Percentiles rank a stretch among this genome's conserved stretches.
Conservation (phyloP, 2,797 vertebrate species). For the Phaenicophaeus curvirostris region DNA sequence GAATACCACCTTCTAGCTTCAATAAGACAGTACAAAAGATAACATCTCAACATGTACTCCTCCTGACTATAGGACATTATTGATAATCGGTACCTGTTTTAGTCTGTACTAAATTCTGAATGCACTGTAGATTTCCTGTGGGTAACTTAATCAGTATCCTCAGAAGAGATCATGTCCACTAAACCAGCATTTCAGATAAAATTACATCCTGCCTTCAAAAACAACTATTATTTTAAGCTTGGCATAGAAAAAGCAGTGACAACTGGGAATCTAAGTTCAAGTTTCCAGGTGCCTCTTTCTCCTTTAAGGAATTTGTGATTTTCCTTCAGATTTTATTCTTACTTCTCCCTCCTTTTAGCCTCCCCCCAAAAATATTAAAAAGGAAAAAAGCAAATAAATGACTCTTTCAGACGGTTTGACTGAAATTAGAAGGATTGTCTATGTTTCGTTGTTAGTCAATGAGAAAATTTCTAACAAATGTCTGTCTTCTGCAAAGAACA, state of each 20-base stretch:
- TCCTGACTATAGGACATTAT: background rate
- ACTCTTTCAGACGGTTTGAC: background rate
- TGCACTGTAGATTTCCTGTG: background rate
- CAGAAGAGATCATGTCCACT: background rate
- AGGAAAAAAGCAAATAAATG: background rate
- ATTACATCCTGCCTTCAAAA: background rate
- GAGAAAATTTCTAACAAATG: slow-evolving; percentile 39
- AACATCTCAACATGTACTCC: background rate
- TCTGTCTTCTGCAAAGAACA: background rate
- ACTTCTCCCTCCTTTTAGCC: no score
- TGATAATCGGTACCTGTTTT: background rate
- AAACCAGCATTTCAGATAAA: background rate
- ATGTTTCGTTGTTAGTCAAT: background rate
- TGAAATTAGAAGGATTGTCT: background rate
- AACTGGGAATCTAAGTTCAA: background rate
- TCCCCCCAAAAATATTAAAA: background rate
- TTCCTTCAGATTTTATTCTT: background rate
- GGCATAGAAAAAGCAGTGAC: background rate
- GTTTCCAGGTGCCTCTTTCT: background rate
- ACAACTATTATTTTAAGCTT: background rate
- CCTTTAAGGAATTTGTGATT: background rate
- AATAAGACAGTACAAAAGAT: background rate
- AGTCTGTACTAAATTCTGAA: background rate
- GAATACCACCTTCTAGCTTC: background rate
- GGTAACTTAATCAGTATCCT: background rate